Conservation (phyloP, 2,888 invertebrate genomes). For the Lasius platythorax region DNA sequence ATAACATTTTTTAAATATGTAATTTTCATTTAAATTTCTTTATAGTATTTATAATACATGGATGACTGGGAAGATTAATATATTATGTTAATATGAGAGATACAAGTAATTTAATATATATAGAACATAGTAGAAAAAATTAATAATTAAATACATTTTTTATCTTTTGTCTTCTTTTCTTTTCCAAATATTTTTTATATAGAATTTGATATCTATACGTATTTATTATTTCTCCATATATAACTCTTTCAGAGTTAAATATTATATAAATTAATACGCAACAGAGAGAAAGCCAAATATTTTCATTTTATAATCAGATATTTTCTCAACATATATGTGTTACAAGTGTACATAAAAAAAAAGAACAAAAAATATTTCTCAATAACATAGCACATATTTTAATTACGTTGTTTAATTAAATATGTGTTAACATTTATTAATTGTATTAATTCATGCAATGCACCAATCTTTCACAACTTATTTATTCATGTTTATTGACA, state of each 20-base stretch:
- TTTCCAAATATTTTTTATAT: neutral
- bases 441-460: neutral
- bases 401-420: neutral
- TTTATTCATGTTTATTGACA: neutral
- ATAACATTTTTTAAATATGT: neutral
- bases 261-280: conserved; percentile 1
- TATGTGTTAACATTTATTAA: neutral
- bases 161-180: neutral
- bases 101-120: neutral
- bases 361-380: neutral
- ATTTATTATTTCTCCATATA: neutral
- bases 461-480: neutral
- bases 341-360: neutral
- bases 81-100: neutral
- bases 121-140: neutral
- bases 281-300: neutral
- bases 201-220: neutral
- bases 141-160: neutral
- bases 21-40: neutral
- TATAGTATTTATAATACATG: neutral
- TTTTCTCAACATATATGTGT: neutral
- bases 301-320: neutral
- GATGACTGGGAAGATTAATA: neutral
- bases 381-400: neutral
- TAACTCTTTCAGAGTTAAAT: neutral